Conservation (phyloP, 1,140 invertebrate genomes). For the Sweltsa coloradensis region DNA sequence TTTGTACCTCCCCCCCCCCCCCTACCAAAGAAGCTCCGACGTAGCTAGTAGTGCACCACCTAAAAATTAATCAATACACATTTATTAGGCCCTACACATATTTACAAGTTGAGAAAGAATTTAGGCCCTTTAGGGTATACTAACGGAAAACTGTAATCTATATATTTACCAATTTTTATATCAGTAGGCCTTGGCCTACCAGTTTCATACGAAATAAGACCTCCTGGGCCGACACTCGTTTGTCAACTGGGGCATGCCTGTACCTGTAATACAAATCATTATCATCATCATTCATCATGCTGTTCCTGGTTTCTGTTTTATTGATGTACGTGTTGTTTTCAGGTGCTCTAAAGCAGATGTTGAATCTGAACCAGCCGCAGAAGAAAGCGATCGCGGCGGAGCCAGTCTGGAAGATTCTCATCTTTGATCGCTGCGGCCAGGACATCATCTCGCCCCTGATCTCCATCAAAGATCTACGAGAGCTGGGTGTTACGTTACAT, state of each 20-base stretch:
- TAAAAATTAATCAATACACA: too few species aligned
- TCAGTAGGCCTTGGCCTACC: slow-evolving; percentile 9
- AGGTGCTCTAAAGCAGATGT: slow-evolving; percentile 86
- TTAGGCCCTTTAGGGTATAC: too few species aligned
- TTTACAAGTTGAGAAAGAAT: too few species aligned
- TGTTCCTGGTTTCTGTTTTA: too few species aligned
- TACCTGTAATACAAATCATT: not conserved
- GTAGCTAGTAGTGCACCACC: too few species aligned
- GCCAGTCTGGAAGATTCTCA: slow-evolving; percentile 89
- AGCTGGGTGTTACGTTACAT: slow-evolving; percentile 93
- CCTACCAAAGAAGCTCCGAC: too few species aligned
- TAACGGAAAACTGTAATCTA: slow-evolving; percentile 2
- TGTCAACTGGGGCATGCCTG: not conserved
- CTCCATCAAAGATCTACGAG: slow-evolving; percentile 89
- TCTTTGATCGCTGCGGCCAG: slow-evolving; percentile 92
- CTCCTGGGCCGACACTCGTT: not conserved
- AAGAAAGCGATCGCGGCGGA: slow-evolving; percentile 62
- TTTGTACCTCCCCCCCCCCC: too few species aligned
- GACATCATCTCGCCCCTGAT: slow-evolving; percentile 97
- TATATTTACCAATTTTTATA: slow-evolving; percentile 10
- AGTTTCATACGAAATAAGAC: too few species aligned
- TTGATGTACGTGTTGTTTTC: too few species aligned
- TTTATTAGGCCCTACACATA: too few species aligned
- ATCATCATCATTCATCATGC: slow-evolving; percentile 6
- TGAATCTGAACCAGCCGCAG: slow-evolving; percentile 77